Evolutionary conservation across 2,888 invertebrate species (phyloP).

Genomic region (Dasysyrphus albostriatus): DNA sequence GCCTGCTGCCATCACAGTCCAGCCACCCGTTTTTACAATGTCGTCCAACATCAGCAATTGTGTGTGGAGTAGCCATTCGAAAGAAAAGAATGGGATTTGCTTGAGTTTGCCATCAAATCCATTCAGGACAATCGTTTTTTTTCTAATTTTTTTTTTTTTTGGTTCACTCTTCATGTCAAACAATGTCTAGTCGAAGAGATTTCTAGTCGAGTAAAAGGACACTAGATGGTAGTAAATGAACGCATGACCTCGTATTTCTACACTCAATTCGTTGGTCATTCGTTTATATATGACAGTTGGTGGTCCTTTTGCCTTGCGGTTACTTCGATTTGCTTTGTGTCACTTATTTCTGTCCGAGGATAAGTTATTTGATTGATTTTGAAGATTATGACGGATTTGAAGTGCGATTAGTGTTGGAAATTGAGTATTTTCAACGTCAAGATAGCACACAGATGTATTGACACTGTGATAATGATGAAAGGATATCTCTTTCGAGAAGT

Average conservation of each 20-base stretch:
- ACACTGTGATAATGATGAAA: constrained; percentile 22
- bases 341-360: constrained; percentile 66
- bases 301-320: constrained; percentile 6
- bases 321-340: constrained; percentile 47
- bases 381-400: constrained; percentile 70
- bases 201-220: constrained; percentile 31
- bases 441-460: constrained; percentile 1
- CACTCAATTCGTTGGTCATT: neutral
- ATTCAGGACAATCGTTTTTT: constrained; percentile 45
- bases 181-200: constrained; percentile 65
- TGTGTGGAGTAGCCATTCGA: neutral
- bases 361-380: constrained; percentile 70
- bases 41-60: neutral
- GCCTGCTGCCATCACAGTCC: neutral
- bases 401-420: constrained; percentile 70
- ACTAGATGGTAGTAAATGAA: constrained; percentile 20
- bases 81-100: constrained; percentile 60
- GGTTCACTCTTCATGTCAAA: constrained; percentile 42
- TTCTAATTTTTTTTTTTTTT: neutral
- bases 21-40: constrained; percentile 10
- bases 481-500: neutral
- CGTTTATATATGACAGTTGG: neutral
- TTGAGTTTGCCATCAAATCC: constrained; percentile 53
- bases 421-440: constrained; percentile 57
- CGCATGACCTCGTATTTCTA: neutral